Evolutionary conservation across 2,888 invertebrate genomes (phyloP), one percentile per base, ranked within the genome.

Genomic region (Leucophora obtusa): DNA sequence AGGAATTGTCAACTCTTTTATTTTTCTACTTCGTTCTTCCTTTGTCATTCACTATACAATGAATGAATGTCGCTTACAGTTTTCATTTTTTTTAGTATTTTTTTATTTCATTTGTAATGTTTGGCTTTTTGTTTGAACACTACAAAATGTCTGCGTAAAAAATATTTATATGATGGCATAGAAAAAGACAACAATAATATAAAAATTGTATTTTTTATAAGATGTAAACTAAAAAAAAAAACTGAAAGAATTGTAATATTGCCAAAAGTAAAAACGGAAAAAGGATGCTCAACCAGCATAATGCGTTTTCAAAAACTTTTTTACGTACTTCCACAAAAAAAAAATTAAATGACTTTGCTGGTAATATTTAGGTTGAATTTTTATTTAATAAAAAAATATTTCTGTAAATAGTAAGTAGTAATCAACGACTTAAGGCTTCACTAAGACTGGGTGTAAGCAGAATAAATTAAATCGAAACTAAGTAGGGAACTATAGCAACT

Each of bases 231-330:
- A n/a, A 15, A 38, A 56, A 35, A 68, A 75, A 71, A 33, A 60
- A 21, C 11, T 59, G 11, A 58, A 54, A 15, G 43, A 28, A 71
- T 70, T 76, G 71, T 72, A 69, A 63, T 33, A 38, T 51, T 72
- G 80, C 80, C 80, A 76, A 80, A 68, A 68, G 71, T 59, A 33
- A 68, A 60, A 70, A 63, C 75, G 75, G 71, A 70, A 76, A 75
- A 56, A 73, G 76, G 72, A 71, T 75, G 75, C 79, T 69, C 68
- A 69, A 65, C 80, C 72, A 76, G 65, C 76, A 76, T 80, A 80
- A 80, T 76, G 80, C 76, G 72, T 80, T 80, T 76, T 72, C 69
- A 51, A 73, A 65, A 80, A 70, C 53, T 80, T 65, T 65, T 76
- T 71, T 15, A 50, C 35, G 53, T 24, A 65, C 71, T 56, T 72